Evolutionary conservation across 2,888 invertebrate species (phyloP).

Genomic region (Drosophila recens): DNA sequence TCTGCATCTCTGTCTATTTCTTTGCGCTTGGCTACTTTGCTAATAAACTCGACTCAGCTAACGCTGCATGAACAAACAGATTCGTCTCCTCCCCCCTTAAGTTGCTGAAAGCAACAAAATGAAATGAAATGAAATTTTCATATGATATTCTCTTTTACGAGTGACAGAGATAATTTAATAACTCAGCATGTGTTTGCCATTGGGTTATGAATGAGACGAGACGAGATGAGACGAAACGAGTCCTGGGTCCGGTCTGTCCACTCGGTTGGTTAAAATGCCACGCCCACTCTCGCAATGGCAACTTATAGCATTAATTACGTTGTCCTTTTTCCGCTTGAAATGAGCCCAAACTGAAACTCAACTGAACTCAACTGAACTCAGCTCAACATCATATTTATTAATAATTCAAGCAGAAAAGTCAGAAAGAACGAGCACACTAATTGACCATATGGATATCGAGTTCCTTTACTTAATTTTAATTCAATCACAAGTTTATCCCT

Average conservation of each 20-base stretch:
- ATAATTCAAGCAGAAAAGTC: conserved; percentile 77
- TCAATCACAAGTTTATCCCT: conserved; percentile 44
- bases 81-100: conserved; percentile 5
- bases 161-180: conserved; percentile 77
- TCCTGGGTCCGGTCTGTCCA: background rate
- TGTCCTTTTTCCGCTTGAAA: conserved; percentile 74
- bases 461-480: conserved; percentile 51
- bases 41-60: conserved; percentile 67
- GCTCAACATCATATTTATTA: conserved; percentile 68
- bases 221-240: background rate
- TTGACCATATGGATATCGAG: conserved; percentile 77
- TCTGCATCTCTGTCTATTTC: conserved; percentile 27
- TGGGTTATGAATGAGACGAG: conserved; percentile 51
- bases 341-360: conserved; percentile 14
- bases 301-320: conserved; percentile 75
- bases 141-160: conserved; percentile 77
- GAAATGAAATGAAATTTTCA: conserved; percentile 79
- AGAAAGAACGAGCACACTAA: conserved; percentile 71
- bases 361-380: background rate
- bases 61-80: conserved; percentile 30
- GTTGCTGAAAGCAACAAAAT: conserved; percentile 69
- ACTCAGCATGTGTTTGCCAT: conserved; percentile 69
- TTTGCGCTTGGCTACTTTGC: conserved; percentile 80
- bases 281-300: conserved; percentile 19
- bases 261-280: conserved; percentile 52